Evolutionary conservation across 2,113 vertebrate species (phyloP), one percentile per base, ranked within the genome.

Genomic region (Galbula dea): DNA sequence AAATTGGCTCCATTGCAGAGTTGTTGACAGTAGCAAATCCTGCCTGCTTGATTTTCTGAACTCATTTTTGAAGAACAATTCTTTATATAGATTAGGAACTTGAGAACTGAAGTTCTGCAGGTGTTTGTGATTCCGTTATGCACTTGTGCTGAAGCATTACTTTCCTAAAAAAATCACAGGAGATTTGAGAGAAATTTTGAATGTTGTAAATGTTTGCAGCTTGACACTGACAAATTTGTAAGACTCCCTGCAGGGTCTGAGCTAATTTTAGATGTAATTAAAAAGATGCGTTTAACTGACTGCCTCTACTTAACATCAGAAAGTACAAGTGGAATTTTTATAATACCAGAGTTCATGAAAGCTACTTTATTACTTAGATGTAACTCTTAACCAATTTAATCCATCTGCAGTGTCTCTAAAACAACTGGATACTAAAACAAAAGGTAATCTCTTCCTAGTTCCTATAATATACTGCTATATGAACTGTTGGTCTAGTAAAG

Each of bases 181-280:
- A 83, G 51, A 86, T 62, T 43, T 49, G 46, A 76, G 68, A 41
- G 59, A 77, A 73, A 71, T 69, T 83, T 59, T 83, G 67, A 86
- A 85, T 69, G 82, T 55, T 59, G 18, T 51, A 32, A 27, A 43
- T 71, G 23, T 41, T 92, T 72, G 80, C 12, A 24, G 3, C 55
- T 89, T 77, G 59, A 80, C 41, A 73, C 22, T 30, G 74, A 77
- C 67, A 89, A 58, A 61, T 91, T 63, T 89, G 49, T 41, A 77
- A 80, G 75, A 69, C 27, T 67, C 52, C 68, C 59, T 86, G 68
- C 23, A 66, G 76, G 43, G 21, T 62, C 46, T 78, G 36, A 81
- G 43, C 34, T 88, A 77, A 93, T 88, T 92, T 88, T 92, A 93
- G 55, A 52, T 72, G 52, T 67, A 93, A 81, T 95, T 93, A 82